phyloP scores from a whole-genome alignment of 2,888 invertebrate genomes.

The Acrobasis consociella region DNA sequence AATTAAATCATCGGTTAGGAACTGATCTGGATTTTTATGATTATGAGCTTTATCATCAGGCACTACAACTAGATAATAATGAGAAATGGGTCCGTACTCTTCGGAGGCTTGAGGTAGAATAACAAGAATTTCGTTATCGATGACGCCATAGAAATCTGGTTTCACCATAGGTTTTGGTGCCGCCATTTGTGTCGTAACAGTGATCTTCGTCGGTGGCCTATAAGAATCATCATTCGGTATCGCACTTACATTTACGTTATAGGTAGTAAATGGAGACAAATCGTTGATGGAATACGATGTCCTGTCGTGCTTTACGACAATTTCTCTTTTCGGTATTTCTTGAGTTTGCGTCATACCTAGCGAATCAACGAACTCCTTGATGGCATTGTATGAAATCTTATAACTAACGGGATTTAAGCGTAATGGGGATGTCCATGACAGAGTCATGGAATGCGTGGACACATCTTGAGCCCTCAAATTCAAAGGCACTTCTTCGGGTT shows the following conservation, averaged over 20 bases:
- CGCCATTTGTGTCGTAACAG: slow-evolving; percentile 97
- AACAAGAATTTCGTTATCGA: slow-evolving; percentile 94
- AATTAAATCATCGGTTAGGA: slow-evolving; percentile 92
- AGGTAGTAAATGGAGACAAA: slow-evolving; percentile 96
- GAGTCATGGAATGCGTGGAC: slow-evolving; percentile 96
- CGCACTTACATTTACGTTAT: slow-evolving; percentile 96
- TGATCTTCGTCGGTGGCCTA: slow-evolving; percentile 95
- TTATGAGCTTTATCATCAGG: slow-evolving; percentile 92
- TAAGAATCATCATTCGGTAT: slow-evolving; percentile 92
- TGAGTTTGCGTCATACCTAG: slow-evolving; percentile 96
- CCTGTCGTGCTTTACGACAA: slow-evolving; percentile 87
- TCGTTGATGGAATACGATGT: slow-evolving; percentile 92
- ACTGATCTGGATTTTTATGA: slow-evolving; percentile 93
- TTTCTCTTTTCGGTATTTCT: slow-evolving; percentile 88
- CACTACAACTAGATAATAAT: slow-evolving; percentile 98
- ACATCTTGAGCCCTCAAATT: slow-evolving; percentile 94
- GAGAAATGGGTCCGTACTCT: slow-evolving; percentile 98
- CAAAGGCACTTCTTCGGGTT: slow-evolving; percentile 96
- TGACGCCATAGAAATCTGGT: slow-evolving; percentile 95
- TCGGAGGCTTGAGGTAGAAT: slow-evolving; percentile 98
- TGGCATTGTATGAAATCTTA: slow-evolving; percentile 95
- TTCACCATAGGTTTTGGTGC: slow-evolving; percentile 98
- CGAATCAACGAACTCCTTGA: slow-evolving; percentile 96
- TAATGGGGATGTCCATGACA: slow-evolving; percentile 95
- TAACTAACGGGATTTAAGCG: slow-evolving; percentile 94